These are phyloP conservation scores for Xestia rhomboidea DNA, from an alignment of 2,888 invertebrate species.

Conservation along the genomic window DNA sequence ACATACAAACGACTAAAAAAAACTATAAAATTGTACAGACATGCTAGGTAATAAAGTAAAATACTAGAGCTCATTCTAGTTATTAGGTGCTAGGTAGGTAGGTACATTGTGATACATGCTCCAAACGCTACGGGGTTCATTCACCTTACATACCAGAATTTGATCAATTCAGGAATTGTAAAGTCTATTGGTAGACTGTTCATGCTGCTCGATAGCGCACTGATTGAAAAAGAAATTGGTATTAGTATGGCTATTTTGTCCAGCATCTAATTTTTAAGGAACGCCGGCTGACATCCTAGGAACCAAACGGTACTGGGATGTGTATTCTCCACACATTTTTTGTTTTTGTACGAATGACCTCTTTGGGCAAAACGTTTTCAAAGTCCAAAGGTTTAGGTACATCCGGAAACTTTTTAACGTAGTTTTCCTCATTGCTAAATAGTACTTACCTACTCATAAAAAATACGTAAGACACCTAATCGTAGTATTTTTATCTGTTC, in stretches of 20 bases:
- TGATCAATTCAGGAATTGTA: slow-evolving; percentile 82
- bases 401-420: not conserved
- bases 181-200: slow-evolving; percentile 85
- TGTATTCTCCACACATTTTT: not conserved
- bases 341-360: not conserved
- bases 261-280: not conserved
- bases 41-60: slow-evolving; percentile 35
- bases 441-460: slow-evolving; percentile 12
- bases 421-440: slow-evolving; percentile 10
- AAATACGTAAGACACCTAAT: not conserved
- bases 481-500: slow-evolving; percentile 37
- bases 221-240: slow-evolving; percentile 72
- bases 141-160: slow-evolving; percentile 84
- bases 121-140: slow-evolving; percentile 58
- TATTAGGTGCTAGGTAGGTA: slow-evolving; percentile 22
- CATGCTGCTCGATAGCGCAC: slow-evolving; percentile 84
- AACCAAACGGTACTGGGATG: not conserved
- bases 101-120: slow-evolving; percentile 55
- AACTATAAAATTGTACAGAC: slow-evolving; percentile 11
- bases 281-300: not conserved
- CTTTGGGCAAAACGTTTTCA: slow-evolving; percentile 5
- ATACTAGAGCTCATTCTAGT: slow-evolving; percentile 35
- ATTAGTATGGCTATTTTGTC: slow-evolving; percentile 36
- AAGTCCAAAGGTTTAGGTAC: not conserved
- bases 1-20: slow-evolving; percentile 2